phyloP scores from a whole-genome alignment of 1,140 invertebrate genomes.

The Liolophura sinensis region DNA sequence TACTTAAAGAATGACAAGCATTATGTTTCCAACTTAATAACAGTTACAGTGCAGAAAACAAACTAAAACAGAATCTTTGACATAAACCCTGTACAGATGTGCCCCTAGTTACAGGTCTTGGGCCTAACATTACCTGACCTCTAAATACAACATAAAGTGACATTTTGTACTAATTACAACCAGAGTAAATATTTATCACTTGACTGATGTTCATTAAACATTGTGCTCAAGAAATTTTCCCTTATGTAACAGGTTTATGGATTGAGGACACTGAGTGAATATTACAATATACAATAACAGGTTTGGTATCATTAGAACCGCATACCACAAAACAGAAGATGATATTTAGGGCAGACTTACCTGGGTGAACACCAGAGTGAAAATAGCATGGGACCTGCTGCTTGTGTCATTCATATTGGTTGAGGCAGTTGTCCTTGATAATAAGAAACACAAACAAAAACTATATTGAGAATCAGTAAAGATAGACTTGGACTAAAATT shows the following conservation, averaged over 20 bases:
- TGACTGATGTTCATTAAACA: neutral
- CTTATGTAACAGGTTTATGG: no score
- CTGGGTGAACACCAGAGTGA: conserved; percentile 66
- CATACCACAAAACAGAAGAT: neutral
- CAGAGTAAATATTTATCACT: neutral
- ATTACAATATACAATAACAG: neutral
- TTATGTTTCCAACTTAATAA: no score
- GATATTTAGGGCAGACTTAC: conserved; percentile 36
- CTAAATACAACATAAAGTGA: neutral
- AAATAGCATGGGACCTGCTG: conserved; percentile 68
- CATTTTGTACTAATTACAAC: neutral
- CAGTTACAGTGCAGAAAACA: no score
- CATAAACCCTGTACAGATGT: no score
- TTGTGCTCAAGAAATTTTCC: neutral
- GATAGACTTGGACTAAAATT: neutral
- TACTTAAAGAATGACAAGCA: no score
- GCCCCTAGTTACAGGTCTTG: no score
- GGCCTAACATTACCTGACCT: no score
- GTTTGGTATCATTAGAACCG: neutral
- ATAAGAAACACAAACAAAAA: conserved; percentile 10
- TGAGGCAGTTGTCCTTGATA: conserved; percentile 64
- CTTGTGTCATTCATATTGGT: conserved; percentile 72
- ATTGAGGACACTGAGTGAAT: neutral
- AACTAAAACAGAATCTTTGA: no score
- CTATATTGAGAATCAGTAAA: neutral